Evolutionary conservation across 2,888 invertebrate genomes (phyloP).

Genomic region (Dysmachus trigonus): DNA sequence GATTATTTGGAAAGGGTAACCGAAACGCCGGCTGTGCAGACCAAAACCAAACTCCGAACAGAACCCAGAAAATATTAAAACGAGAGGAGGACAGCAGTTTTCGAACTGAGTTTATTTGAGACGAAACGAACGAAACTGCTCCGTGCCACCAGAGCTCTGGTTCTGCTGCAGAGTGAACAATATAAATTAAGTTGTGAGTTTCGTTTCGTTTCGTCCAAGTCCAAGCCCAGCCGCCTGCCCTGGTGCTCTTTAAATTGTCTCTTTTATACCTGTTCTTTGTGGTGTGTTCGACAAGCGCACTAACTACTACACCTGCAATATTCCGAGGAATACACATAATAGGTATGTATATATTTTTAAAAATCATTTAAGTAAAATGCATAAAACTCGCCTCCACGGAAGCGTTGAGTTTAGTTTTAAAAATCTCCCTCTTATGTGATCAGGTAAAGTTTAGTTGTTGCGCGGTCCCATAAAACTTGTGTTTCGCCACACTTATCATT

Average conservation of each 20-base stretch:
- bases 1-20: background rate
- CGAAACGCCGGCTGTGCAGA: background rate
- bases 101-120: background rate
- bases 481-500: background rate
- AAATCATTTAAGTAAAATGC: constrained; percentile 44
- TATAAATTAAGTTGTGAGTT: too few species aligned
- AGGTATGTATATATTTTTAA: constrained; percentile 35
- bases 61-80: too few species aligned
- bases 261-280: background rate
- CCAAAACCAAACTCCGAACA: too few species aligned
- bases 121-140: background rate
- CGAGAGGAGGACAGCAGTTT: background rate
- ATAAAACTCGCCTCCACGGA: constrained; percentile 13
- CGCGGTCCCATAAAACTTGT: too few species aligned
- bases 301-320: background rate
- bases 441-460: background rate
- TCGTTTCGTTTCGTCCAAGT: background rate
- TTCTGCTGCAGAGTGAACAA: background rate
- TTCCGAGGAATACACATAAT: background rate
- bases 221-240: background rate
- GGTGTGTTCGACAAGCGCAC: background rate
- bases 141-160: background rate
- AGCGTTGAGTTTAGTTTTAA: constrained; percentile 50
- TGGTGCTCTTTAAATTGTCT: background rate
- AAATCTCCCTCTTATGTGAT: constrained; percentile 43